A percentile compares a stretch with the other conserved stretches of the same genome.
Evolutionary conservation across 2,113 vertebrate species (phyloP).

Genomic region (Castor canadensis): DNA sequence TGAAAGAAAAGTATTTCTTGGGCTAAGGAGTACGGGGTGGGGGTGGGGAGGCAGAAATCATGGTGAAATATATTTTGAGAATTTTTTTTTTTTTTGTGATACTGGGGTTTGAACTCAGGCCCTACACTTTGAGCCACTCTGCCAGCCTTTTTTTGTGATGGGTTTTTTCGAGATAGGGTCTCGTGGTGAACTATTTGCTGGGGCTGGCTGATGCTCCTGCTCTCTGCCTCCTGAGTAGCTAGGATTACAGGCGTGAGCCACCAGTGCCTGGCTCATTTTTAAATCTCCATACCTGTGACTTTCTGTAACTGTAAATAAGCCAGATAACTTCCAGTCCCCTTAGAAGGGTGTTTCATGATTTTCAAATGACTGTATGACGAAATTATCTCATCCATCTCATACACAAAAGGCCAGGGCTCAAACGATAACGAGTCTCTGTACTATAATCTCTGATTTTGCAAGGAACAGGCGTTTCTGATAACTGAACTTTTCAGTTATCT

Average conservation of each 20-base stretch:
- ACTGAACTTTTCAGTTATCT: conserved; percentile 32
- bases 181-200: too few species aligned
- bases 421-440: neutral
- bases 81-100: too few species aligned
- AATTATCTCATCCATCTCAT: neutral
- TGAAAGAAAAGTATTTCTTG: neutral
- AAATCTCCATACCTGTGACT: neutral
- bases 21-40: neutral
- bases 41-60: neutral
- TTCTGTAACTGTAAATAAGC: neutral
- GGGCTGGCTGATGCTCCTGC: too few species aligned
- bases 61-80: neutral
- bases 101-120: too few species aligned
- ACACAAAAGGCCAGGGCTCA: neutral
- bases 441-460: neutral
- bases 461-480: neutral
- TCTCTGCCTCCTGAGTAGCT: too few species aligned
- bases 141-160: too few species aligned
- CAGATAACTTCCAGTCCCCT: neutral
- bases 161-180: too few species aligned
- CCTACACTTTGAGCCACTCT: too few species aligned
- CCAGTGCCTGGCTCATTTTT: too few species aligned
- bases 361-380: neutral
- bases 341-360: neutral
- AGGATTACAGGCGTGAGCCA: too few species aligned